These are phyloP conservation scores for Leucosticte australis DNA, from an alignment of 2,113 vertebrate genomes.

Conservation along the genomic window DNA sequence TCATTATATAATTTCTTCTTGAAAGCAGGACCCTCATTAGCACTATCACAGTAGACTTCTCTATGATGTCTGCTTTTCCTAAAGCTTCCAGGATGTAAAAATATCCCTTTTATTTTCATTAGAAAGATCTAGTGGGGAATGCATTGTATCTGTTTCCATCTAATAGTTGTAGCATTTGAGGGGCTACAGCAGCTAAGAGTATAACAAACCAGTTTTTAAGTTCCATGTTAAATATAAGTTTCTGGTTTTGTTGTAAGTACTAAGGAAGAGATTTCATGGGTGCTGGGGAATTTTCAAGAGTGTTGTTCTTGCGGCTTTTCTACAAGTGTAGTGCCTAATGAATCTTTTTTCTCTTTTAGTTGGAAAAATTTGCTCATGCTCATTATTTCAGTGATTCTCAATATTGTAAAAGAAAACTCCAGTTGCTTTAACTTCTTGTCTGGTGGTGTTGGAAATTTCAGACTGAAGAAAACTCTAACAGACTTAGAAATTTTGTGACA, in stretches of 20 bases:
- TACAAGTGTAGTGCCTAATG: not conserved
- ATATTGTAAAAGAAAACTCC: not conserved
- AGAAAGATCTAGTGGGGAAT: not conserved
- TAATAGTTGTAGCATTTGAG: not conserved
- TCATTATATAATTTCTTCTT: not conserved
- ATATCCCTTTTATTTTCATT: not conserved
- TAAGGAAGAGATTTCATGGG: not conserved
- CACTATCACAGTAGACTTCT: not conserved
- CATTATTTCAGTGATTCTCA: not conserved
- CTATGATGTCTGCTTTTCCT: not conserved
- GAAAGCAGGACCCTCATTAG: not conserved
- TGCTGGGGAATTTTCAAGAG: not conserved
- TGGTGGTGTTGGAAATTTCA: not conserved
- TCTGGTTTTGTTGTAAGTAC: not conserved
- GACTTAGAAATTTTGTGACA: not conserved
- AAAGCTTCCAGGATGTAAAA: not conserved
- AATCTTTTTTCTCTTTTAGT: not conserved
- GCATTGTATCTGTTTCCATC: not conserved
- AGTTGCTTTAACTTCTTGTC: not conserved
- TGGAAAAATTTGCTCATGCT: not conserved
- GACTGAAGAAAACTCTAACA: not conserved
- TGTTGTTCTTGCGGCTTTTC: not conserved
- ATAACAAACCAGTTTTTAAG: not conserved
- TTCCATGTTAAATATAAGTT: not conserved
- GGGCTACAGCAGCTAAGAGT: not conserved